Conservation (phyloP, 2,797 vertebrate species). For the Cyclopterus lumpus region DNA sequence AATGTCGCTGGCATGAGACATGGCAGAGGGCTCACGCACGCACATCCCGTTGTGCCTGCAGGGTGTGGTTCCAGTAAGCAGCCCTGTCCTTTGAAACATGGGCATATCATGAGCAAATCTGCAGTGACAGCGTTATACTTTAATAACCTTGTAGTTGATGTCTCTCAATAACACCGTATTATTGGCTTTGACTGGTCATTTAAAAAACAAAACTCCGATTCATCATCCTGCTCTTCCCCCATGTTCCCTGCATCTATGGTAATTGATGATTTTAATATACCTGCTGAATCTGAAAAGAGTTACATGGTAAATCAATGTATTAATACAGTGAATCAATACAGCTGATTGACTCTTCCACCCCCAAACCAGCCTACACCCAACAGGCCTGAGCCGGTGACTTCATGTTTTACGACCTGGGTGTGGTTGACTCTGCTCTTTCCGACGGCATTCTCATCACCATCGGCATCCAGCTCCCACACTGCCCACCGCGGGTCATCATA, state of each 20-base stretch:
- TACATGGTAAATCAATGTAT: slow-evolving; percentile 40
- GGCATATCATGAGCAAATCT: slow-evolving; percentile 2
- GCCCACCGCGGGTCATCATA: neutral
- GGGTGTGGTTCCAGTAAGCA: slow-evolving; percentile 3
- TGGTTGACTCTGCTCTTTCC: slow-evolving; percentile 31
- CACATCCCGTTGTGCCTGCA: neutral
- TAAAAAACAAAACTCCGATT: slow-evolving; percentile 1
- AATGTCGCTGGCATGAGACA: neutral
- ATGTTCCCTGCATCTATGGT: neutral
- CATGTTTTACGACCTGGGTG: slow-evolving; percentile 15
- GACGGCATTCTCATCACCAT: slow-evolving; percentile 6
- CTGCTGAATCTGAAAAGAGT: slow-evolving; percentile 32
- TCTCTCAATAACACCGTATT: neutral
- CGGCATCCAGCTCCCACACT: slow-evolving; percentile 18
- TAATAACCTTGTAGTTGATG: neutral
- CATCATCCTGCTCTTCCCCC: neutral
- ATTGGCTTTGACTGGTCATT: slow-evolving; percentile 26
- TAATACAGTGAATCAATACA: slow-evolving; percentile 6
- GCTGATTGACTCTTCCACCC: slow-evolving; percentile 47
- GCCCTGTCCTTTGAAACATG: neutral
- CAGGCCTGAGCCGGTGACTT: slow-evolving; percentile 6
- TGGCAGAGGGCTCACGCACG: neutral
- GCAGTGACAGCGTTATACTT: neutral
- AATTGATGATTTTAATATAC: slow-evolving; percentile 32
- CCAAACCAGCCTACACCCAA: neutral